These are phyloP conservation scores for Platyura marginata DNA, from an alignment of 1,140 invertebrate genomes.

Conservation along the genomic window DNA sequence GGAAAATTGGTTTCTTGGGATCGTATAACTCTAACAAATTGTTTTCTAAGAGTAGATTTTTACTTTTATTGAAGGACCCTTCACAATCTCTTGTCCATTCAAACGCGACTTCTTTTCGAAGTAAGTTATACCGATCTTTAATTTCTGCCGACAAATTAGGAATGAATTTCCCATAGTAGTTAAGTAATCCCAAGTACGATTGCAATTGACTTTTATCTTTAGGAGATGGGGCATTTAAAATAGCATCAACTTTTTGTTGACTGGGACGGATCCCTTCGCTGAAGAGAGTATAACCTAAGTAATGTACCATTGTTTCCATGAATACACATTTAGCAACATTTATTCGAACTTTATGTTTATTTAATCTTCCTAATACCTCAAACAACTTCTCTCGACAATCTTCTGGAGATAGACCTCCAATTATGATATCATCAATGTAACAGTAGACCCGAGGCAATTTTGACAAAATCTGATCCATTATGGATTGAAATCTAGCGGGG, in stretches of 20 bases:
- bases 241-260: constrained; percentile 7
- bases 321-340: constrained; percentile 4
- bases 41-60: constrained; percentile 5
- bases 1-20: constrained; percentile 5
- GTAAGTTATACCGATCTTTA: constrained; percentile 11
- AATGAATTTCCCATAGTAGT: constrained; percentile 9
- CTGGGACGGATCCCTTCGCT: background rate
- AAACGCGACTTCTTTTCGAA: constrained; percentile 7
- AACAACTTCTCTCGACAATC: constrained; percentile 9
- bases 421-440: constrained; percentile 19
- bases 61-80: constrained; percentile 7
- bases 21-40: constrained; percentile 6
- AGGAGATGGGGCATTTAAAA: constrained; percentile 7
- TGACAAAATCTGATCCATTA: constrained; percentile 9
- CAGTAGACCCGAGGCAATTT: constrained; percentile 9
- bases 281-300: constrained; percentile 6
- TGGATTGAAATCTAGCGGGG: constrained; percentile 3
- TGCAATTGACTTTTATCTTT: constrained; percentile 4
- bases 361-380: constrained; percentile 5
- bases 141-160: constrained; percentile 8
- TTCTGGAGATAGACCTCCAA: constrained; percentile 8
- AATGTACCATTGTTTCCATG: constrained; percentile 5
- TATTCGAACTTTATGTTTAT: constrained; percentile 2
- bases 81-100: constrained; percentile 6
- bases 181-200: constrained; percentile 7